Conservation (phyloP, 1,140 invertebrate genomes). For the Meloidogyne exigua region DNA sequence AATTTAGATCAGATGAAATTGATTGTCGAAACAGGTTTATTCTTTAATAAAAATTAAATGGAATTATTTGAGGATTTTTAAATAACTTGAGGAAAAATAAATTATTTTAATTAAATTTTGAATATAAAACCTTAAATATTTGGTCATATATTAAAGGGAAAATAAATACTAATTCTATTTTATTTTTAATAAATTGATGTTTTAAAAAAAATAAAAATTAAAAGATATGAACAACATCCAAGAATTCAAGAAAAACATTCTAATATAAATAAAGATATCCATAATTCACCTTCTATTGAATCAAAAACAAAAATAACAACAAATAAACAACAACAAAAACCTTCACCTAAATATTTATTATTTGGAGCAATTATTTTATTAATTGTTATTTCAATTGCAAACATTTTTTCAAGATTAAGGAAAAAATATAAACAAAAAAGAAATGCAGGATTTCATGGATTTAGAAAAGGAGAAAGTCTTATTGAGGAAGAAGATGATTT, state of each 20-base stretch:
- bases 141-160: no score
- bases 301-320: background rate
- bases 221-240: slow-evolving; percentile 2
- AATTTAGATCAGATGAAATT: slow-evolving; percentile 73
- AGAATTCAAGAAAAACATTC: background rate
- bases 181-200: no score
- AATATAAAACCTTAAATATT: no score
- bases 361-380: slow-evolving; percentile 19
- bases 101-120: no score
- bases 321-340: background rate
- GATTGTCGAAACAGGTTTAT: slow-evolving; percentile 29
- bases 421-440: slow-evolving; percentile 10
- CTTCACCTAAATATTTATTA: background rate
- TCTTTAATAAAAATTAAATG: background rate
- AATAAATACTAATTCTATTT: no score
- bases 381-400: slow-evolving; percentile 15
- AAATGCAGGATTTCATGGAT: slow-evolving; percentile 17
- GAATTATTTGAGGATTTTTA: background rate
- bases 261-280: background rate
- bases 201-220: no score
- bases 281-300: background rate
- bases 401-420: slow-evolving; percentile 26
- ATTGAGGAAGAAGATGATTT: slow-evolving; percentile 47
- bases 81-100: no score
- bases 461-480: slow-evolving; percentile 42